Base-by-base conservation (phyloP, 2,888 invertebrate genomes). In the Oxytorus armatus region DNA sequence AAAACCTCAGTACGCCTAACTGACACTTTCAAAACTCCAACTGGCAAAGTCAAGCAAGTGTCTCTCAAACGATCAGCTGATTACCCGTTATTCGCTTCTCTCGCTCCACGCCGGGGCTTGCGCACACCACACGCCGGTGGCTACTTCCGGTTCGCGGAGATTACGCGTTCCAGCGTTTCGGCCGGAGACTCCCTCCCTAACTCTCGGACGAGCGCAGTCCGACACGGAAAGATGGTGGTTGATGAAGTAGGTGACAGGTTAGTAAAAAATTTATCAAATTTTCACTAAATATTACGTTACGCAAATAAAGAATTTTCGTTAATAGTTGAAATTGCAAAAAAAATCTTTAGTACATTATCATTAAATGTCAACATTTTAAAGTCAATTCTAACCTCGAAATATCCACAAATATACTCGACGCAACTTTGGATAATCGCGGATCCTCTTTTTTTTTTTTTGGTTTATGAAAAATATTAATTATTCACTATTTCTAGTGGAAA, bases 181-280 rank as follows among this genome's bases (percentile, higher is more conserved):
- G 87, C 36, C 23, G 39, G 85, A 77, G 80, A 74, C 69, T 65
- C 69, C 79, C 51, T 2, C 29, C 2, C 5, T 29, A 2, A 29
- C 2, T 29, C 29, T 29, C 29, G 3, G 29, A 29, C 2, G 3
- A 82, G 83, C 83, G 72, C 74, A 80, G 85, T 87, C n/a, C 69
- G 53, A 83, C 77, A 78, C 68, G 81, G 85, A 88, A 88, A 68
- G 68, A 68, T 68, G 87, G 90, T 91, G 91, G 90, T 90, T 89
- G 91, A 92, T 89, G 90, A 91, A 89, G 90, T 87, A 87, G 89
- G 87, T 91, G 90, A 92, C 91, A 92, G 92, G 92, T 92, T 89
- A 83, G 92, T 90, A 82, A 79, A 70, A 55, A 49, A n/a, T n/a
- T 47, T 55, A 81, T 79, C 51, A 33, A 76, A 16, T 66, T 29